phyloP scores from a whole-genome alignment of 2,888 invertebrate species.

The Thysanoteuthis rhombus region DNA sequence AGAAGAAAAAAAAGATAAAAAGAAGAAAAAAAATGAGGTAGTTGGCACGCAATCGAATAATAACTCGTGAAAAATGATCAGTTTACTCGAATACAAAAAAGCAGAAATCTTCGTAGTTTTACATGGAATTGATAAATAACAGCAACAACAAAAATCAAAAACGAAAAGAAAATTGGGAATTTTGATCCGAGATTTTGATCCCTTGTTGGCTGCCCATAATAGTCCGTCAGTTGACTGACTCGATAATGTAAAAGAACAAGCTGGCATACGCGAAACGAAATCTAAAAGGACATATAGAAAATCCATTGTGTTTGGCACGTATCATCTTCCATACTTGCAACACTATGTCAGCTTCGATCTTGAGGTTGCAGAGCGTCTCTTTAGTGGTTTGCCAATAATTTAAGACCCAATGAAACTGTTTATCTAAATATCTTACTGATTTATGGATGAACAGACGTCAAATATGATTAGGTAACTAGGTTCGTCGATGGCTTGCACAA shows the following conservation, averaged over 20 bases:
- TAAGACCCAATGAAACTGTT: background rate
- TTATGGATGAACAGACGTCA: conserved; percentile 12
- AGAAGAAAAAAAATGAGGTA: background rate
- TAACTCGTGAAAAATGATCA: background rate
- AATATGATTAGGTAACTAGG: background rate
- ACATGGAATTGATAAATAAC: background rate
- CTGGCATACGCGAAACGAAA: background rate
- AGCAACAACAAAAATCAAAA: too few relatives aligned
- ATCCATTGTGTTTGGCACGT: conserved; percentile 12
- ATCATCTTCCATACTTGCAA: conserved; percentile 12
- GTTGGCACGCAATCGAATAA: background rate
- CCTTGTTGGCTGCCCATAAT: background rate
- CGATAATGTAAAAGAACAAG: background rate
- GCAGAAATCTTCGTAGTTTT: background rate
- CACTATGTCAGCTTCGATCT: background rate
- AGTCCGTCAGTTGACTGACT: background rate
- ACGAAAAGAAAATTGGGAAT: background rate
- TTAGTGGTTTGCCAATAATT: conserved; percentile 12
- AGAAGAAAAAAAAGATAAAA: background rate
- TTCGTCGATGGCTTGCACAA: background rate
- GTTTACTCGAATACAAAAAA: background rate
- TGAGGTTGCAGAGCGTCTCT: background rate
- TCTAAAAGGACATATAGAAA: background rate
- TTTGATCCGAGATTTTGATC: background rate
- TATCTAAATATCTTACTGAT: background rate